These are phyloP conservation scores for Drosophila malerkotliana DNA, from an alignment of 1,140 invertebrate species.

Conservation along the genomic window DNA sequence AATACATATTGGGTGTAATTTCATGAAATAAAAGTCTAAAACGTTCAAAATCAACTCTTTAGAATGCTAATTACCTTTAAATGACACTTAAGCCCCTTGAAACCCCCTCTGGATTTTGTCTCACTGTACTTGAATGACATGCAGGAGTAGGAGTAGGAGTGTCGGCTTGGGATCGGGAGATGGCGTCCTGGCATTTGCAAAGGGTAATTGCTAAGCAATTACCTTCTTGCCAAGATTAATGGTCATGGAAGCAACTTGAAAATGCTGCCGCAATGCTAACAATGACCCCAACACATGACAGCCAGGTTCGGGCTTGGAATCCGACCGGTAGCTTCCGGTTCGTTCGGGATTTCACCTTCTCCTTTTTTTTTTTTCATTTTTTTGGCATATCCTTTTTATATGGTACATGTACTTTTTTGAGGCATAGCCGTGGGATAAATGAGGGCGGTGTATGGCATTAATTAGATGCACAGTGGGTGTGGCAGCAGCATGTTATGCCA, in stretches of 20 bases:
- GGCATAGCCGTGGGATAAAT: constrained; percentile 41
- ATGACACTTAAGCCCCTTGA: not conserved
- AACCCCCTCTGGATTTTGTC: constrained; percentile 10
- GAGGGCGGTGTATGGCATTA: constrained; percentile 47
- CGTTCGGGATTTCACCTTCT: constrained; percentile 7
- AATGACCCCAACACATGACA: constrained; percentile 65
- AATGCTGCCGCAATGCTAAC: constrained; percentile 78
- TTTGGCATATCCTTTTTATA: not conserved
- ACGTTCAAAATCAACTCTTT: not conserved
- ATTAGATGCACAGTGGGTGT: constrained; percentile 55
- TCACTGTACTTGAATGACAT: constrained; percentile 32
- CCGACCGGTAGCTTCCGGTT: constrained; percentile 5
- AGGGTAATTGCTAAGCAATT: constrained; percentile 81
- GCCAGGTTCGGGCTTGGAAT: constrained; percentile 19
- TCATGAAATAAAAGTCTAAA: not conserved
- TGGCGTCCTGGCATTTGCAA: constrained; percentile 37
- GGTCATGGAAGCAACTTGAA: constrained; percentile 69
- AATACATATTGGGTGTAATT: too few relatives aligned
- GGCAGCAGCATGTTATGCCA: constrained; percentile 10
- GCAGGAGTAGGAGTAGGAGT: not conserved
- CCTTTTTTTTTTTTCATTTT: not conserved
- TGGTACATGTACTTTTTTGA: not conserved
- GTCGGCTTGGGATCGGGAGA: constrained; percentile 14
- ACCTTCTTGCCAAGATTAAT: constrained; percentile 80
- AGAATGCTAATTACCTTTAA: not conserved